Evolutionary conservation across 64 coral and sea anemone species (phyloP), one percentile per base, ranked within the genome.

Genomic region (Platygyra sinensis): DNA sequence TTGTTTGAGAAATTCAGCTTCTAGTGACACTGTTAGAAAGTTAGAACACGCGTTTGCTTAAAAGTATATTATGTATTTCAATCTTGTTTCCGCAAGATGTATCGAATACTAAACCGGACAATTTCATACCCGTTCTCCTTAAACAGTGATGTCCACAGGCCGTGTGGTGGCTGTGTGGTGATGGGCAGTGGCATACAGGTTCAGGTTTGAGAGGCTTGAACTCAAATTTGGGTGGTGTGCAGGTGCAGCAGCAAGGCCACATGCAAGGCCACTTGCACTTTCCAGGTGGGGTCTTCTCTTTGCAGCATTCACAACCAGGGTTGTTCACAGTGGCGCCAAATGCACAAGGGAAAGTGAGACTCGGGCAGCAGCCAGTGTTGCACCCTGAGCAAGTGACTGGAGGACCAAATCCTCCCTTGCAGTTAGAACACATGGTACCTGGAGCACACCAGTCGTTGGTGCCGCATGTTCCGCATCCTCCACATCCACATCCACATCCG

Each of bases 231-330:
- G 90, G 90, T 77, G 90, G 90, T 22, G 90, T 92, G 54, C 90
- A 92, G 75, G 84, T 86, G 20, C 90, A 92, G 83, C 90, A 92
- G 75, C 90, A 92, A 28, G 90, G 90, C 90, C 90, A 92, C 90
- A 92, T 72, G 62, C 90, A 92, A 60, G 90, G 90, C 90, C 90
- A 92, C 62, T 92, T 92, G 90, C 90, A 92, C 76, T 92, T 87
- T 61, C 86, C 86, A 14, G 90, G 90, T 1, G 90, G 90, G 28
- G 90, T 86, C 49, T 84, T 84, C 49, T 92, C 90, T 50, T 86
- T 75, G 59, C 90, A 92, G 51, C 90, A 92, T 78, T 92, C 90
- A 59, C 90, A 92, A 18, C 74, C 60, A 30, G 90, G 90, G 28
- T 92, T 92, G 32, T 92, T 92, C 18, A 92, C 90, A 77, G 82